Evolutionary conservation across 2,797 vertebrate genomes (phyloP), one percentile per base, ranked within the genome.

Genomic region (Heteromormyrus szaboi): DNA sequence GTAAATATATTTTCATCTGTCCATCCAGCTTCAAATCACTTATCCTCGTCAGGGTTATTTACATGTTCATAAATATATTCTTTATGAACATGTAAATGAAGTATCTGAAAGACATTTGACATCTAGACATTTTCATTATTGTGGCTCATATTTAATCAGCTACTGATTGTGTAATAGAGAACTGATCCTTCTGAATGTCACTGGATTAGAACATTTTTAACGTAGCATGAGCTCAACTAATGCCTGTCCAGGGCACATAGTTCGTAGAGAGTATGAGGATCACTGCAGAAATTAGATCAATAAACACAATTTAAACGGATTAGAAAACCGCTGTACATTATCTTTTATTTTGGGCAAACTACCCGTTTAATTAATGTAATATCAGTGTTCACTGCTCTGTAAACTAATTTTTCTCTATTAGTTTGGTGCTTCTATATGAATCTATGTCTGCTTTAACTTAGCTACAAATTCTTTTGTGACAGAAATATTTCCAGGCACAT

Each of bases 361-460:
- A 33, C 51, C 51, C 33, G 41, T 59, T 86, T 56, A 86, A 86
- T 86, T 86, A 86, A 59, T 19, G 33, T 54, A 86, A 86, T 86
- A 11, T 86, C 8, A 37, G 53, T 86, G 85, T 19, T 56, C 8
- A 41, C 44, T 85, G 41, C 7, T 51, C 50, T 29, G n/a, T 29
- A 85, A 85, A 85, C 25, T 33, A 4, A 85, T 50, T 37, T 54
- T 56, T 22, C 50, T 86, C 29, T 37, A 51, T 59, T 50, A 59
- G 37, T 62, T 37, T 62, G 19, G 37, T 65, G 29, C 14, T 33
- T 22, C 41, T 5, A 2, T 46, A 22, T 87, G 11, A 62, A 62
- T 22, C 17, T n/a, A 25, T 22, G 17, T 87, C 8, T 68, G 44
- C 50, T 76, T 72, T 25, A 50, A 53, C 65, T 56, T 85, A 17